phyloP scores from a whole-genome alignment of 2,888 invertebrate species.

The Eulithis prunata region DNA sequence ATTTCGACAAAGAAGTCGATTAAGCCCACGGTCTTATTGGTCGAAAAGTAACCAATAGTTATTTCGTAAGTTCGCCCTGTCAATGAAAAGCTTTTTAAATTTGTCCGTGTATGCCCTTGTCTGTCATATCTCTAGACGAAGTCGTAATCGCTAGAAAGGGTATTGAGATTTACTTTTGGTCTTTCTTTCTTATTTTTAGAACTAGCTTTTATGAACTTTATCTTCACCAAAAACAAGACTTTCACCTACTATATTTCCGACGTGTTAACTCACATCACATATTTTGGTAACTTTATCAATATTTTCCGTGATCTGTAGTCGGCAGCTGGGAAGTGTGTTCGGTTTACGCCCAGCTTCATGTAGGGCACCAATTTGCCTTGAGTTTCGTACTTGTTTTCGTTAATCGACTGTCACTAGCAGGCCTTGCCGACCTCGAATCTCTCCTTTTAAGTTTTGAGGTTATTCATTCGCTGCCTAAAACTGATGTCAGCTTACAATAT shows the following conservation, averaged over 20 bases:
- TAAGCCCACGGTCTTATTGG: no score
- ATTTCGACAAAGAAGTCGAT: no score
- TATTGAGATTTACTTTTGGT: no score
- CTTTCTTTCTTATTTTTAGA: no score
- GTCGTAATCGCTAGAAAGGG: no score
- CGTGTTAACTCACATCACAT: no score
- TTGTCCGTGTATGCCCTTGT: no score
- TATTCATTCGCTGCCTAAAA: constrained; percentile 2
- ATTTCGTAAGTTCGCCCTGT: no score
- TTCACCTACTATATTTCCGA: not conserved
- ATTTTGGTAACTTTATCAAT: not conserved
- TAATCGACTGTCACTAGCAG: constrained; percentile 30
- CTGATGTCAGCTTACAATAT: not conserved
- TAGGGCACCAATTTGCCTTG: constrained; percentile 33
- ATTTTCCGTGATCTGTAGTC: constrained; percentile 15
- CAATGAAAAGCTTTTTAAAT: no score
- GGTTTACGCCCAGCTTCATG: constrained; percentile 27
- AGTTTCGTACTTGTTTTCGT: constrained; percentile 38
- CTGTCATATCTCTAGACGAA: no score
- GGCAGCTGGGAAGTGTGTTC: constrained; percentile 16
- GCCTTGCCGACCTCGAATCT: constrained; percentile 9
- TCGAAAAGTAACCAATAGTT: no score
- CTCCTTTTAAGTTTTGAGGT: constrained; percentile 35
- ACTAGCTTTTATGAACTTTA: no score
- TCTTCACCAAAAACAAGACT: not conserved